Base-by-base conservation (phyloP, 2,797 vertebrate species). In the Myotis pilosus region DNA sequence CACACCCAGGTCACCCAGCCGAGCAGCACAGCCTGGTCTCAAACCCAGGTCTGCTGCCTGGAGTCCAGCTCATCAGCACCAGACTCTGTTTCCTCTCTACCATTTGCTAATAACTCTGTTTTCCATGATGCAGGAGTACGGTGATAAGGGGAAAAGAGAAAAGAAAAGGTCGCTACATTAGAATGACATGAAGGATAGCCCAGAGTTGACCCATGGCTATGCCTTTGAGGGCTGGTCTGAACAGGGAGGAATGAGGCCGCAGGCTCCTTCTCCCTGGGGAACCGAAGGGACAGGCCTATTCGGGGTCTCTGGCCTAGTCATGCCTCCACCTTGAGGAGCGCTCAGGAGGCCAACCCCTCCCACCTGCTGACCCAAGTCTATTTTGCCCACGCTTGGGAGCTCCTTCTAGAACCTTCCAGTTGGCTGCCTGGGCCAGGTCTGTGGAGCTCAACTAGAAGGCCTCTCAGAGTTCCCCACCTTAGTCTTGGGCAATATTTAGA, bases 351-450 rank as follows among this genome's bases (percentile, higher is more conserved):
- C 28, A 22, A 6, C 4, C 17, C 17, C 51, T 36, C n/a, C 41
- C 25, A 53, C 23, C 60, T 90, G n/a, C 88, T 33, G 75, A 19
- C 17, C 51, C 28, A 9, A 3, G 6, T 62, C 81, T 94, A 13
- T 47, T 68, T 90, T 51, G 71, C 38, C 28, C 19, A 2, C 2
- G 9, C 86, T 82, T 53, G 3, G 30, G 69, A 62, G 49, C n/a
- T 62, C 71, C 36, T 96, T 91, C 88, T 84, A 36, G 78, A 95
- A 8, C 64, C 64, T 93, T 94, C 81, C 4, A 0, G 57, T 19
- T 41, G 68, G 36, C 69, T 41, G 28, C 81, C 44, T 30, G 30
- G 44, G 33, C 23, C 13, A 11, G 16, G 9, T 83, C 53, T 30
- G 0, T 72, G 57, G 51, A 30, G 3, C 47, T 94, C 71, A 11